Evolutionary conservation across 2,113 vertebrate species (phyloP), one percentile per base, ranked within the genome.

Genomic region (Henicopernis longicauda): DNA sequence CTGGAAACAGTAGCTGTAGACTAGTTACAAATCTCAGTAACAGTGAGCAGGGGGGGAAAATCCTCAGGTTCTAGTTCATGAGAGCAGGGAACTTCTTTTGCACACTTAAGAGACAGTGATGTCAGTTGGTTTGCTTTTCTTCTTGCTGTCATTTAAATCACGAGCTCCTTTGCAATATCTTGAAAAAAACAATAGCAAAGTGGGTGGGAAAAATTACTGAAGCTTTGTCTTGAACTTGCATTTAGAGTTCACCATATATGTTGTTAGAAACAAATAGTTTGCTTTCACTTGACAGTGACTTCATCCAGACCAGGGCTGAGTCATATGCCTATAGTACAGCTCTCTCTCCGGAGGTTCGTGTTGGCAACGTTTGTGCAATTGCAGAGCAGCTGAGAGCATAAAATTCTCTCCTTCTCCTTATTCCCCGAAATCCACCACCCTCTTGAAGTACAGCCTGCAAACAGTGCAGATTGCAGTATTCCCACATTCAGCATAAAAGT

Each of bases 241-340:
- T 88, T 57, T 26, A 31, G 65, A 89, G 91, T 95, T 97, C 90
- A 92, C 94, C 38, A 63, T 82, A 86, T 80, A 93, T 76, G 94
- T 77, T 95, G 95, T 70, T 93, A 83, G 95, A 83, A 80, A 89
- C 55, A 86, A 73, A 58, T 17, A 61, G 66, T 97, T 97, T 70
- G 89, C 90, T 93, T 94, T 92, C 55, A 57, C 90, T 95, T 76
- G 91, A 89, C 76, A 73, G 94, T 97, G 97, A 98, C 96, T 96
- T 98, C 96, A 97, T 95, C 91, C 95, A 84, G 95, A 94, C 57
- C 23, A 49, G 80, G 93, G 83, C 66, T 97, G 97, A 98, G 96
- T 98, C 98, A 97, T 38, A 18, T 6, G 72, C 79, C 63, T 77
- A 9, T 66, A 82, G 92, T 21, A 49, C 92, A n/a, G 95, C 66